Conservation (phyloP, 2,113 vertebrate genomes). For the Otis tarda region DNA sequence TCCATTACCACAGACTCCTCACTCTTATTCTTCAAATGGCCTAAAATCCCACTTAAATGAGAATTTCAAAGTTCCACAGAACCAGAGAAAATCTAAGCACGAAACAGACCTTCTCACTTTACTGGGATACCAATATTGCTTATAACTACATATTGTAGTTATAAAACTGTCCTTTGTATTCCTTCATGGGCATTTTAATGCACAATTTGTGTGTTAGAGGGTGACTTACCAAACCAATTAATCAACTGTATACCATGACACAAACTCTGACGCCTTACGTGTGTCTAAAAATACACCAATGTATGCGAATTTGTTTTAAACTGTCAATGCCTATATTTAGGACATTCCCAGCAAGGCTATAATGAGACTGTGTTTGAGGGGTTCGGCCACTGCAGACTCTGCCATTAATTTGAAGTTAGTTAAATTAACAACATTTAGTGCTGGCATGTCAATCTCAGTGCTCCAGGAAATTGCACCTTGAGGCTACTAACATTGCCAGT, state of each 20-base stretch:
- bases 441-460: conserved; percentile 85
- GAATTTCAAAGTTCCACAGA: neutral
- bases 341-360: conserved; percentile 80
- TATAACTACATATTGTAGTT: conserved; percentile 33
- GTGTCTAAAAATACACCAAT: conserved; percentile 82
- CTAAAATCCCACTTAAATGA: neutral
- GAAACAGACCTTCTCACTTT: neutral
- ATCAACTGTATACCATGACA: conserved; percentile 83
- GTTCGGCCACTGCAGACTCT: conserved; percentile 76
- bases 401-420: conserved; percentile 89
- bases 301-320: conserved; percentile 79
- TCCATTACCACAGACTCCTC: neutral
- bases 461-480: conserved; percentile 89
- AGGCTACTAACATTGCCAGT: conserved; percentile 84
- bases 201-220: conserved; percentile 63
- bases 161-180: conserved; percentile 64
- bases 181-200: conserved; percentile 64
- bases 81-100: neutral
- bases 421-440: conserved; percentile 90
- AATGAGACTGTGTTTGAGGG: conserved; percentile 88
- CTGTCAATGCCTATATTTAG: conserved; percentile 88
- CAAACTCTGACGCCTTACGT: conserved; percentile 79
- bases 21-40: neutral
- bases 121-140: conserved; percentile 34
- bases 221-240: conserved; percentile 83